These are phyloP conservation scores for Torymus aiolomorphi DNA, from an alignment of 2,888 invertebrate genomes.

Conservation along the genomic window DNA sequence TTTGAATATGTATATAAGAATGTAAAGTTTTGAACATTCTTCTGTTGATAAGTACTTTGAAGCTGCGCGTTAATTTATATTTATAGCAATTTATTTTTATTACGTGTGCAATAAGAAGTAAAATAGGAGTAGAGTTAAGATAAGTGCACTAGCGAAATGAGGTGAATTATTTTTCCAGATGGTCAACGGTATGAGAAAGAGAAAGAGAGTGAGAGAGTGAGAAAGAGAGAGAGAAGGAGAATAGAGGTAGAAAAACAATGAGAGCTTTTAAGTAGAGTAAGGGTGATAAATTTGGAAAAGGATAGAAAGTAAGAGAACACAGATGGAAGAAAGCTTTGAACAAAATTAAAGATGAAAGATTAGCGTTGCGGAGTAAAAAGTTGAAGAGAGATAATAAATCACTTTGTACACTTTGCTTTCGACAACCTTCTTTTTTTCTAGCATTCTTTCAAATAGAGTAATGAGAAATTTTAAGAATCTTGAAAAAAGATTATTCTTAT, in stretches of 20 bases:
- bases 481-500: no score
- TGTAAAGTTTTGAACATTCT: no score
- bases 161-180: constrained; percentile 12
- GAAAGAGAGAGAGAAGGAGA: neutral
- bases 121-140: neutral
- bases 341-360: constrained; percentile 36
- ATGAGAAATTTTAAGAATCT: no score
- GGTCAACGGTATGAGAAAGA: neutral
- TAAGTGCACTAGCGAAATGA: constrained; percentile 3
- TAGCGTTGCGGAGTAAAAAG: constrained; percentile 3
- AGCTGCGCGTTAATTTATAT: no score
- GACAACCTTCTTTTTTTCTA: no score
- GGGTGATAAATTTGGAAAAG: constrained; percentile 2
- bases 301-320: constrained; percentile 5
- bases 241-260: constrained; percentile 14
- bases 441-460: no score
- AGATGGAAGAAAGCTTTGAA: neutral
- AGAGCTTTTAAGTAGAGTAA: constrained; percentile 19
- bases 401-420: no score
- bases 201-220: constrained; percentile 23
- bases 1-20: no score
- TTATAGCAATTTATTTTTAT: neutral
- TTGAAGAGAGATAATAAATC: no score
- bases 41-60: no score
- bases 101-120: neutral